Evolutionary conservation across 2,888 invertebrate species (phyloP), one percentile per base, ranked within the genome.

Genomic region (Hemistola chrysoprasaria): DNA sequence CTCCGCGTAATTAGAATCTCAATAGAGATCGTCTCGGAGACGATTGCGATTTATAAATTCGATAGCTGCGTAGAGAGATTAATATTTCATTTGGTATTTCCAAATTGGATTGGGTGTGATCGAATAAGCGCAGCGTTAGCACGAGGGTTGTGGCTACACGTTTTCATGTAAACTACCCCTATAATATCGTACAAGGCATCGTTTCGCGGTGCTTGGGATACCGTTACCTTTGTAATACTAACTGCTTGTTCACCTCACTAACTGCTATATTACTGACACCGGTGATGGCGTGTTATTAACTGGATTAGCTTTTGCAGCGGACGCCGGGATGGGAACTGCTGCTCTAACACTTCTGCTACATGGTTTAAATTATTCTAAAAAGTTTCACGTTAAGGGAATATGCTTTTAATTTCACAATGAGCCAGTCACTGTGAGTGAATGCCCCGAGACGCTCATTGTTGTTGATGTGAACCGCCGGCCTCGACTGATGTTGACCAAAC

Each of bases 121-220:
- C 84, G 81, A 86, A 85, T 87, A 86, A 85, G 78, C 75, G 84
- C 65, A 68, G 65, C 59, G 60, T 65, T 75, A 71, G 83, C 84
- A 84, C 85, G 59, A 68, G 76, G 77, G 77, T 73, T 75, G 71
- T 68, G 77, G 77, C 78, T 4, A 74, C 76, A 71, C 72, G 76
- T 71, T 69, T 59, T 62, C 54, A 40, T 42, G 35, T 28, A 43
- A 2, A 16, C 16, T 16, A 16, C 16, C n/a, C n/a, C n/a, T n/a
- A n/a, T n/a, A n/a, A n/a, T n/a, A 16, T 16, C 16, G 16, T 16
- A 16, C 30, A 35, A 59, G 64, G 65, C 64, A 65, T 64, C 62
- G 68, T 53, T 37, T 49, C 53, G 48, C 45, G 51, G 62, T 60
- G 70, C 69, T 72, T 71, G 62, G 69, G 65, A 52, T 62, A 53